These are phyloP conservation scores for Sturnira hondurensis DNA, from an alignment of 2,113 vertebrate species.

Conservation along the genomic window DNA sequence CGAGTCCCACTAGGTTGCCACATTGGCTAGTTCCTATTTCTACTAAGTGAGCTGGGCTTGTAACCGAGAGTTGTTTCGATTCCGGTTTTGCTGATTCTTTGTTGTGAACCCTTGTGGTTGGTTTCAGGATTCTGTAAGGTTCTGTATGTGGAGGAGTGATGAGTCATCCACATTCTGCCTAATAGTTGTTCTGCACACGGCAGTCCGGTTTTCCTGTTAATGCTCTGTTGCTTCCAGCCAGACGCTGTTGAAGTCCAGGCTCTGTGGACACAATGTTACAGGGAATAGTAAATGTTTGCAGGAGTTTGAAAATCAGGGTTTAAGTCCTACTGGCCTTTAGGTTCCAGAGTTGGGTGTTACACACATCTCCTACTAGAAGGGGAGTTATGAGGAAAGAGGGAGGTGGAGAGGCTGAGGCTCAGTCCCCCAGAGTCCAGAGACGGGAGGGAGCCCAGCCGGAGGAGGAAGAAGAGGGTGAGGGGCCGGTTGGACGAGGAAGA, in stretches of 20 bases:
- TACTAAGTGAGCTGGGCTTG: not conserved
- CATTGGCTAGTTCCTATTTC: constrained; percentile 48
- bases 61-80: not conserved
- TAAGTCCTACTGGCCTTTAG: not conserved
- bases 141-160: not conserved
- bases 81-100: constrained; percentile 32
- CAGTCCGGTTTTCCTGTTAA: no score
- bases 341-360: not conserved
- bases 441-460: not conserved
- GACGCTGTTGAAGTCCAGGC: not conserved
- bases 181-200: fast-evolving
- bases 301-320: not conserved
- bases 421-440: not conserved
- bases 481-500: fast-evolving
- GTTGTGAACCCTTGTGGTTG: constrained; percentile 33
- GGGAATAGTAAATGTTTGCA: not conserved
- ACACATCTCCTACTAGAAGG: not conserved
- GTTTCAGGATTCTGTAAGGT: not conserved
- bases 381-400: no score
- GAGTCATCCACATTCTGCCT: not conserved
- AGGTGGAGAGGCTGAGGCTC: not conserved
- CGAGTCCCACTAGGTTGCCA: not conserved
- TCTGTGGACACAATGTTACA: not conserved
- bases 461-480: not conserved
- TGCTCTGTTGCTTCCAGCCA: not conserved